phyloP scores from a whole-genome alignment of 2,113 vertebrate genomes.

The Larimichthys polyactis region DNA sequence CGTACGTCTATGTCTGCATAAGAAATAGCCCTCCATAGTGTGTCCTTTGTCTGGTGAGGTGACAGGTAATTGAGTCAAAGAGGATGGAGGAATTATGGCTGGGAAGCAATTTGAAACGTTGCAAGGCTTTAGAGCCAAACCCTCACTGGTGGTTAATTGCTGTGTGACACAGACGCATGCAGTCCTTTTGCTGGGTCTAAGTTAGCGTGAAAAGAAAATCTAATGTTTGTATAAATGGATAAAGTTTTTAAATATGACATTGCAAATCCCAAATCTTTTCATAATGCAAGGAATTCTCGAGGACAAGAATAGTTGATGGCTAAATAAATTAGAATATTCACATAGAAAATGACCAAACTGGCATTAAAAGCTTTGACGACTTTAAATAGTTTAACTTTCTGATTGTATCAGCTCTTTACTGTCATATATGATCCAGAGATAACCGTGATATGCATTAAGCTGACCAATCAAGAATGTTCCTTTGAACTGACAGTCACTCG shows the following conservation, averaged over 20 bases:
- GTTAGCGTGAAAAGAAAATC: conserved; percentile 49
- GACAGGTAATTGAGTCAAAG: conserved; percentile 78
- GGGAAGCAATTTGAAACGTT: conserved; percentile 76
- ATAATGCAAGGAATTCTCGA: neutral
- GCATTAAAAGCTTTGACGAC: neutral
- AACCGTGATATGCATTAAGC: neutral
- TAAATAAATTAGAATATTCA: neutral
- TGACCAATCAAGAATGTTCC: conserved; percentile 11
- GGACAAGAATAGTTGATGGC: neutral
- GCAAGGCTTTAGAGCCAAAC: conserved; percentile 67
- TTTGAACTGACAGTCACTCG: conserved; percentile 29
- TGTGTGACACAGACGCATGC: conserved; percentile 59
- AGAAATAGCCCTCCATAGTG: conserved; percentile 51
- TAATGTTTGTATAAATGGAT: conserved; percentile 3
- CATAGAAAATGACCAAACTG: neutral
- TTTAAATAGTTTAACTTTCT: neutral
- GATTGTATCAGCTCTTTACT: neutral
- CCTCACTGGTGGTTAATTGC: conserved; percentile 76
- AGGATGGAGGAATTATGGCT: conserved; percentile 73
- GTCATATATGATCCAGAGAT: neutral
- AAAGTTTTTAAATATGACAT: neutral
- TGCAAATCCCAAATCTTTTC: neutral
- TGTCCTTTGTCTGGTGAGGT: conserved; percentile 69
- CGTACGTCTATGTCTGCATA: conserved; percentile 53
- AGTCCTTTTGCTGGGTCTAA: conserved; percentile 32